A percentile compares a stretch with the other conserved stretches of the same genome.
phyloP scores from a whole-genome alignment of 1,140 invertebrate species.

The Laupala kohalensis region DNA sequence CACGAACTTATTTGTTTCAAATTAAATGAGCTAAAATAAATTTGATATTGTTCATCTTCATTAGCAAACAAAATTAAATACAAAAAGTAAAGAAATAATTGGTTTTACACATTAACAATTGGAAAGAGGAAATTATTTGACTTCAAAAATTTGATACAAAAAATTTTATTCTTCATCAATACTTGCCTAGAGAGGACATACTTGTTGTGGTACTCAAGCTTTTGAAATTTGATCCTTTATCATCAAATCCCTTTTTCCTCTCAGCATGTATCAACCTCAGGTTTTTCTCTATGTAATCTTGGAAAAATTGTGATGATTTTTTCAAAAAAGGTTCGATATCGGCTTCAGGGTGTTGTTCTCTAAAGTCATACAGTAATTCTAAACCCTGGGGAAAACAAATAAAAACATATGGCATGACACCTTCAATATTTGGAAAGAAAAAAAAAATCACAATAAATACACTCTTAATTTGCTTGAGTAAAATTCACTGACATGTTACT shows the following conservation, averaged over 20 bases:
- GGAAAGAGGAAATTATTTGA: not conserved
- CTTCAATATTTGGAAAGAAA: not conserved
- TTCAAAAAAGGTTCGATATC: conserved; percentile 82
- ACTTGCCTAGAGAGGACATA: conserved; percentile 3
- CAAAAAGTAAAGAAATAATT: too few relatives aligned
- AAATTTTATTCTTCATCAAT: not conserved
- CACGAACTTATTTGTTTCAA: too few relatives aligned
- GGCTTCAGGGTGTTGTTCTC: conserved; percentile 77
- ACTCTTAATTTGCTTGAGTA: too few relatives aligned
- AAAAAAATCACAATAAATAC: not conserved
- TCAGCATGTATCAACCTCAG: conserved; percentile 61
- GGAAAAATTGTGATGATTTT: conserved; percentile 80
- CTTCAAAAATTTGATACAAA: not conserved
- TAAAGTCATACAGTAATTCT: conserved; percentile 76
- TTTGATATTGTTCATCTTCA: too few relatives aligned
- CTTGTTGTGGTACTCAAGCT: not conserved
- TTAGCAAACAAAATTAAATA: too few relatives aligned
- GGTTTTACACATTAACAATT: not conserved
- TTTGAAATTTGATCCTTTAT: not conserved
- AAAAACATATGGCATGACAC: not conserved
- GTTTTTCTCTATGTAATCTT: conserved; percentile 81
- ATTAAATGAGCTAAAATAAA: too few relatives aligned
- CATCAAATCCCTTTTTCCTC: conserved; percentile 15
- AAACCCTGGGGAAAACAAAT: conserved; percentile 48
- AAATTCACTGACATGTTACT: too few relatives aligned